Evolutionary conservation across 2,113 vertebrate genomes (phyloP), one percentile per base, ranked within the genome.

Genomic region (Scartelaos histophorus): DNA sequence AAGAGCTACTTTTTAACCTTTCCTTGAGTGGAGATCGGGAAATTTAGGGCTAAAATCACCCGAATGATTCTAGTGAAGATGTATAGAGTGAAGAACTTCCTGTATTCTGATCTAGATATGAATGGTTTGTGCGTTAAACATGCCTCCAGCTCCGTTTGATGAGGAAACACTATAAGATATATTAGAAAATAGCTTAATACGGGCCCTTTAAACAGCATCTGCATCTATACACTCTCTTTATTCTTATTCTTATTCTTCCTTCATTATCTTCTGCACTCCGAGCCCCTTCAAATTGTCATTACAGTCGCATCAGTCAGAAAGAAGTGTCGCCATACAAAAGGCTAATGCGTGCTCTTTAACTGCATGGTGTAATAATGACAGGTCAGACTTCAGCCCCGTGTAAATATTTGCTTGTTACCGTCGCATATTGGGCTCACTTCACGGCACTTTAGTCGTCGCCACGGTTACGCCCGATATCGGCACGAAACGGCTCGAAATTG

Each of bases 151-250:
- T n/a, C n/a, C n/a, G n/a, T n/a, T n/a, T n/a, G n/a, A n/a, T n/a
- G n/a, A n/a, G n/a, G n/a, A n/a, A n/a, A n/a, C n/a, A n/a, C n/a
- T n/a, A n/a, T n/a, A n/a, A n/a, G n/a, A n/a, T n/a, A n/a, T n/a
- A n/a, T n/a, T n/a, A n/a, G n/a, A n/a, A n/a, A n/a, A n/a, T n/a
- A n/a, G n/a, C n/a, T n/a, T n/a, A n/a, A n/a, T n/a, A n/a, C n/a
- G n/a, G n/a, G n/a, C n/a, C n/a, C n/a, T n/a, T n/a, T n/a, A n/a
- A n/a, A n/a, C n/a, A n/a, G n/a, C n/a, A n/a, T n/a, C n/a, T n/a
- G 76, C 10, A 45, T 64, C 61, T 82, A 66, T 65, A 69, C 17
- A 76, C 67, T 49, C 35, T 67, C 69, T 73, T 78, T 86, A 61
- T n/a, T 61, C n/a, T n/a, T n/a, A n/a, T n/a, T n/a, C n/a, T n/a